Conservation (phyloP, 1,140 invertebrate species). For the Drosophila leontia region DNA sequence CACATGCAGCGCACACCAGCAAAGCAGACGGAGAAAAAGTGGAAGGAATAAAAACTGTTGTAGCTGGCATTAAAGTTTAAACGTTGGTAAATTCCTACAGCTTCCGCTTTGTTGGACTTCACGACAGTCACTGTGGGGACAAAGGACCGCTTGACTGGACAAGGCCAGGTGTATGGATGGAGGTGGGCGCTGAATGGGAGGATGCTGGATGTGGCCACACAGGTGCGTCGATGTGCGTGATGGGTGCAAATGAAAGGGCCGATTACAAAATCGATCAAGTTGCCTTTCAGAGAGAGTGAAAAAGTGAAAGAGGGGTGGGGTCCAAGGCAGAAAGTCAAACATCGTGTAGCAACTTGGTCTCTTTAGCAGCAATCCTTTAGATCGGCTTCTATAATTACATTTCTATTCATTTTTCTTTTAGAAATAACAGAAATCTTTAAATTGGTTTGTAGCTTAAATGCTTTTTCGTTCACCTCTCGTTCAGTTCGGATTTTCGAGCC, state of each 20-base stretch:
- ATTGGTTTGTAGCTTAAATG: neutral
- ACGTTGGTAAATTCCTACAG: constrained; percentile 81
- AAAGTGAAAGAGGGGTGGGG: neutral
- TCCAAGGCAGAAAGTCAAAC: constrained; percentile 22
- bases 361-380: neutral
- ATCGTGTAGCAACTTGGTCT: constrained; percentile 9
- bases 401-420: neutral
- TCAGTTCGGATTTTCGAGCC: neutral
- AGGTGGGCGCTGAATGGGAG: neutral
- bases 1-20: constrained; percentile 2
- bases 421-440: neutral
- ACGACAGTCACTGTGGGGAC: constrained; percentile 48
- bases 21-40: constrained; percentile 29
- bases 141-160: constrained; percentile 58
- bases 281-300: constrained; percentile 4
- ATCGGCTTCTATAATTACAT: neutral
- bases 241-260: constrained; percentile 51
- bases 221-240: constrained; percentile 52
- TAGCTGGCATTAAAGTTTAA: constrained; percentile 82
- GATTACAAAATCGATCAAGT: constrained; percentile 66
- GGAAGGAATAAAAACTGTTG: constrained; percentile 61
- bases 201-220: constrained; percentile 24
- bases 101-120: constrained; percentile 76
- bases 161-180: constrained; percentile 25
- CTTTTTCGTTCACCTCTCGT: neutral